These are phyloP conservation scores for Gortyna flavago DNA, from an alignment of 2,888 invertebrate genomes.

Conservation along the genomic window DNA sequence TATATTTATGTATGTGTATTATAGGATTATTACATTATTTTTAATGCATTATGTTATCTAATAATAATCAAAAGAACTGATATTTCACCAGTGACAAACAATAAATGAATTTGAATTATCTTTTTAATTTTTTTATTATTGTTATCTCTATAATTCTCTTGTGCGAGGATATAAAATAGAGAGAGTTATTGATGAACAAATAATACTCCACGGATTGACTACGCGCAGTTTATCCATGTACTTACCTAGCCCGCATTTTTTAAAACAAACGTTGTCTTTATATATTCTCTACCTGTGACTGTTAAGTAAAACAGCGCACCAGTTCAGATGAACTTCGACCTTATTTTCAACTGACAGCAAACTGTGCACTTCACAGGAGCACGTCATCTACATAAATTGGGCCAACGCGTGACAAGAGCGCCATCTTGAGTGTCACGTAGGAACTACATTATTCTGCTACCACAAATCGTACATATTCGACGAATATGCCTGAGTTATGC, in stretches of 20 bases:
- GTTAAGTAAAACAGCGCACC: conserved; percentile 1
- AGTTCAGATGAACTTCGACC: conserved; percentile 11
- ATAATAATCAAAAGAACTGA: too few relatives aligned
- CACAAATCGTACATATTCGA: conserved; percentile 66
- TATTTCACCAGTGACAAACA: too few relatives aligned
- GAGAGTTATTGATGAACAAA: background rate
- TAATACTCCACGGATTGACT: background rate
- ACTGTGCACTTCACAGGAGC: conserved; percentile 61
- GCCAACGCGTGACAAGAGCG: conserved; percentile 61
- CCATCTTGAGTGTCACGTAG: conserved; percentile 64
- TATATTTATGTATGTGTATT: background rate
- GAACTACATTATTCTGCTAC: conserved; percentile 64
- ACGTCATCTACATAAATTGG: conserved; percentile 76
- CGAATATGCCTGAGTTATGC: conserved; percentile 53
- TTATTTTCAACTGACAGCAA: conserved; percentile 45
- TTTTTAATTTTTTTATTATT: background rate
- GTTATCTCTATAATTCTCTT: background rate
- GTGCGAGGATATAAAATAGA: background rate
- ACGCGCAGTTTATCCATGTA: background rate
- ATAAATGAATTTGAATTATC: too few relatives aligned
- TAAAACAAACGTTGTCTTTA: background rate
- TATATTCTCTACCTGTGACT: background rate
- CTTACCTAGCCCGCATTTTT: background rate
- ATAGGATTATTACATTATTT: background rate
- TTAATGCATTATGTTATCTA: background rate